phyloP scores from a whole-genome alignment of 2,113 vertebrate genomes.

The Symphodus melops region DNA sequence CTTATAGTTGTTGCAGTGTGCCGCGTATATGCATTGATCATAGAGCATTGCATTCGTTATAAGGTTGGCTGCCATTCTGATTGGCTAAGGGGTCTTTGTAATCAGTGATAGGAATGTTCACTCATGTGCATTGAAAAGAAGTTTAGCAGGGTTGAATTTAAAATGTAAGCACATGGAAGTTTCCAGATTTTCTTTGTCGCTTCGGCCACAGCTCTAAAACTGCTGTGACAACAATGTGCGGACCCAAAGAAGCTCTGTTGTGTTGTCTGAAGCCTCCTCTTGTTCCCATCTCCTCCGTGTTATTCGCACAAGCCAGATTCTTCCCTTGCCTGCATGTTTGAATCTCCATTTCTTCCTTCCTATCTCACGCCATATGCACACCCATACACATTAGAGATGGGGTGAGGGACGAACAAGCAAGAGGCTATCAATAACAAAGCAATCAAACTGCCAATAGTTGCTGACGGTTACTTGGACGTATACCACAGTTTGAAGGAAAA shows the following conservation, averaged over 20 bases:
- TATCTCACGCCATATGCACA: conserved; percentile 24
- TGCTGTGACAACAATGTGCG: conserved; percentile 40
- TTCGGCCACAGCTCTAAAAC: conserved; percentile 26
- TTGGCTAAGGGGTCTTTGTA: conserved; percentile 38
- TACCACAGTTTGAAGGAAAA: conserved; percentile 22
- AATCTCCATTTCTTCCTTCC: conserved; percentile 6
- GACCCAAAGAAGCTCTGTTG: conserved; percentile 21
- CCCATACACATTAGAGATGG: conserved; percentile 27
- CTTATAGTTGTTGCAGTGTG: conserved; percentile 69
- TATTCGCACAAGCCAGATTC: conserved; percentile 17
- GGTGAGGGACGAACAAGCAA: conserved; percentile 13
- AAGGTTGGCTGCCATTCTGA: conserved; percentile 35
- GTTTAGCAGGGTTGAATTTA: too few relatives aligned
- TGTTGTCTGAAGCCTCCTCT: conserved; percentile 5
- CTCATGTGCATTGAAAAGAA: too few relatives aligned
- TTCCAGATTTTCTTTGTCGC: conserved; percentile 27
- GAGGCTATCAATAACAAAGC: conserved; percentile 37
- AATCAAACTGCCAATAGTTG: conserved; percentile 58
- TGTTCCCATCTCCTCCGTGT: neutral
- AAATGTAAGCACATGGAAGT: too few relatives aligned
- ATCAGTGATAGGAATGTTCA: conserved; percentile 30
- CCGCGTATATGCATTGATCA: conserved; percentile 68
- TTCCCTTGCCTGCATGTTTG: conserved; percentile 28
- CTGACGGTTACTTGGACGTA: conserved; percentile 48
- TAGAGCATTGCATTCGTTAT: conserved; percentile 63